Evolutionary conservation across 2,113 vertebrate species (phyloP), one percentile per base, ranked within the genome.

Genomic region (Gobio gobio): DNA sequence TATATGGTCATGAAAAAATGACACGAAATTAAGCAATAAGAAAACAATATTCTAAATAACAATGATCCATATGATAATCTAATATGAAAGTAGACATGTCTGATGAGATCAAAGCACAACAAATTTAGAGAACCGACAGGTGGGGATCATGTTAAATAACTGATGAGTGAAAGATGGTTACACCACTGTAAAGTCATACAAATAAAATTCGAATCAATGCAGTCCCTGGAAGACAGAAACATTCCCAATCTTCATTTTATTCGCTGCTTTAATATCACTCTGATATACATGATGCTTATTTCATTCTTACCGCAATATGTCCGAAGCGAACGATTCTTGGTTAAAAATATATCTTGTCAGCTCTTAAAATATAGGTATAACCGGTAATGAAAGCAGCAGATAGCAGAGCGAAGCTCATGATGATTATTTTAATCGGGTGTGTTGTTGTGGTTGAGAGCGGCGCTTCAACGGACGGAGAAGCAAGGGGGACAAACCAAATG

Each of bases 371-470:
- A 1, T 24, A 5, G 43, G 47, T 18, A 45, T 79, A 10, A 63
- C 7, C 36, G 18, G 33, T 56, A 14, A 47, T 16, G n/a, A 43
- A 9, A 74, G n/a, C 6, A 26, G 14, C 5, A 49, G 43, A 33
- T 56, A 47, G 83, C 56, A 51, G 29, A 84, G 24, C 51, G 54
- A 59, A 18, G 33, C 47, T 61, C 5, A 24, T 26, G 12, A 47
- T 81, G 76, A 68, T 4, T 49, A 33, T 45, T 18, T 13, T 64
- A 78, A 78, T 78, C 66, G 24, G 26, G 16, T 26, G 36, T 51
- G 82, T 54, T 83, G 82, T 83, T 86, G 24, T 63, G 86, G 36
- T 73, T 83, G 82, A 43, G 64, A 79, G 26, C 40, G 63, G 26
- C 40, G 63, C 66, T 78, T 56, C 43, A 3, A 12, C 49, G 7